Evolutionary conservation across 2,888 invertebrate genomes (phyloP).

Genomic region (Dromius quadrimaculatus): DNA sequence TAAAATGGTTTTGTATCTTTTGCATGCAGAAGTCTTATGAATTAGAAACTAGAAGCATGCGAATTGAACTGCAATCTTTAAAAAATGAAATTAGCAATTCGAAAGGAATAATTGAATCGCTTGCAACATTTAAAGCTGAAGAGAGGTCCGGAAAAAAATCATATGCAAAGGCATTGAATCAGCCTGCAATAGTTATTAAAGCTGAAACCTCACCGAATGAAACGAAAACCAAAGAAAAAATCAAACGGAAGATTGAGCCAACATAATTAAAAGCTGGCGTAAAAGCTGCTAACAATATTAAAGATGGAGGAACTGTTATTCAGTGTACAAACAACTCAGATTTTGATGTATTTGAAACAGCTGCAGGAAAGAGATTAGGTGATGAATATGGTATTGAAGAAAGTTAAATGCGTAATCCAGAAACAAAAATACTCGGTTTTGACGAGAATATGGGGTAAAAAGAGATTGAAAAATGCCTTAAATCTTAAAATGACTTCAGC

Average conservation of each 20-base stretch:
- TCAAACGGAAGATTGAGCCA: conserved; percentile 5
- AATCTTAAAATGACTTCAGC: not conserved
- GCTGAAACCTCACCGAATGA: not conserved
- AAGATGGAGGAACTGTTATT: not conserved
- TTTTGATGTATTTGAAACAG: not conserved
- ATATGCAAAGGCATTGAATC: not conserved
- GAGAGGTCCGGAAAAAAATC: not conserved
- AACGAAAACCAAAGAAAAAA: not conserved
- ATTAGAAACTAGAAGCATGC: not conserved
- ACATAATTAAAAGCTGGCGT: not conserved
- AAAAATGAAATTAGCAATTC: not conserved
- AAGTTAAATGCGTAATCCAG: not conserved
- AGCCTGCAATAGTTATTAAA: conserved; percentile 8
- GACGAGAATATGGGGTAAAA: not conserved
- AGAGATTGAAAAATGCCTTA: not conserved
- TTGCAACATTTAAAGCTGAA: not conserved
- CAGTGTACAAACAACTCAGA: not conserved
- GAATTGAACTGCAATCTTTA: not conserved
- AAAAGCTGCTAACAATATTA: not conserved
- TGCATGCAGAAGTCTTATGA: not conserved
- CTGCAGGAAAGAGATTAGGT: not conserved
- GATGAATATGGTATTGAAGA: not conserved
- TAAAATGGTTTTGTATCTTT: not conserved
- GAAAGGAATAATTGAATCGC: not conserved
- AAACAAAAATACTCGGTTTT: not conserved